Evolutionary conservation across 2,113 vertebrate genomes (phyloP).

Genomic region (Bos taurus): ARS-UCD2.0 NC_037329.1:70923001-70923500

Average conservation of each 20-base stretch:
- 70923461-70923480: background rate
- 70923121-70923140: background rate
- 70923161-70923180: background rate
- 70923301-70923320: background rate
- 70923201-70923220: background rate
- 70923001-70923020: background rate
- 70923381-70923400: background rate
- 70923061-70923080: background rate
- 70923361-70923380: background rate
- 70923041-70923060: background rate
- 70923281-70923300: background rate
- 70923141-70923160: background rate
- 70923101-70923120: background rate
- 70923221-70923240: background rate
- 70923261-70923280: background rate
- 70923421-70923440: background rate
- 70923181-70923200: background rate
- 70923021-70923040: background rate
- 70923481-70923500: background rate
- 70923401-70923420: background rate
- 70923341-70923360: background rate
- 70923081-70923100: background rate
- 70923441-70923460: background rate
- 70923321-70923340: background rate
- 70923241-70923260: background rate